phyloP scores from a whole-genome alignment of 2,888 invertebrate species.

The Yponomeuta plumbellus region DNA sequence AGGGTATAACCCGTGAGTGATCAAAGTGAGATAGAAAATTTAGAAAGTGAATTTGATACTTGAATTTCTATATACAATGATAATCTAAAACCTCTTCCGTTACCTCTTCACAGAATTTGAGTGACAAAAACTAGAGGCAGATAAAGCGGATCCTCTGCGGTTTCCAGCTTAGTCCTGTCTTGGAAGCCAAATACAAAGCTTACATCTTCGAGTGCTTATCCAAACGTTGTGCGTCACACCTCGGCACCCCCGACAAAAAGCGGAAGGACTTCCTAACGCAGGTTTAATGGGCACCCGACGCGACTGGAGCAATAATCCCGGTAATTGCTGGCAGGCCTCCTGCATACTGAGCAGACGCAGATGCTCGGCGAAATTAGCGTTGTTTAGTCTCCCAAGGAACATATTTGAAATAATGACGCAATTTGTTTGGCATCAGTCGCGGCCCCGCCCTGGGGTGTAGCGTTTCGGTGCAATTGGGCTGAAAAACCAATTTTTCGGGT shows the following conservation, averaged over 20 bases:
- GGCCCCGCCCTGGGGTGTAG: background rate
- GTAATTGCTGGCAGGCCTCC: slow-evolving; percentile 53
- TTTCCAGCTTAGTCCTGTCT: background rate
- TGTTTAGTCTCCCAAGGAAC: slow-evolving; percentile 46
- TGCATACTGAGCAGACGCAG: slow-evolving; percentile 59
- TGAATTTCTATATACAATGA: too few relatives aligned
- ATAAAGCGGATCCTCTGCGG: background rate
- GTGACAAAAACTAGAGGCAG: background rate
- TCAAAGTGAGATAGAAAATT: too few relatives aligned
- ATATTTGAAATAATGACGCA: slow-evolving; percentile 54
- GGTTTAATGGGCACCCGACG: slow-evolving; percentile 59
- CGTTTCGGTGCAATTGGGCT: background rate
- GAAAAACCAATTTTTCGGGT: background rate
- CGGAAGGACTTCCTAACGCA: slow-evolving; percentile 55
- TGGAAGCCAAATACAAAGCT: background rate
- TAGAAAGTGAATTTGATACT: too few relatives aligned
- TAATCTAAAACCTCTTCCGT: too few relatives aligned
- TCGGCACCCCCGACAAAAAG: slow-evolving; percentile 42
- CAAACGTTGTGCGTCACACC: slow-evolving; percentile 28
- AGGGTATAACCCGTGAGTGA: too few relatives aligned
- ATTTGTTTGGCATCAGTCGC: slow-evolving; percentile 28
- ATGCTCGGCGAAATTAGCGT: slow-evolving; percentile 57
- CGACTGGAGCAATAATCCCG: slow-evolving; percentile 51
- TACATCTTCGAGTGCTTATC: background rate
- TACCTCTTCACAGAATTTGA: too few relatives aligned